Base-by-base conservation (phyloP, 2,888 invertebrate genomes). In the Frankliniella fusca region DNA sequence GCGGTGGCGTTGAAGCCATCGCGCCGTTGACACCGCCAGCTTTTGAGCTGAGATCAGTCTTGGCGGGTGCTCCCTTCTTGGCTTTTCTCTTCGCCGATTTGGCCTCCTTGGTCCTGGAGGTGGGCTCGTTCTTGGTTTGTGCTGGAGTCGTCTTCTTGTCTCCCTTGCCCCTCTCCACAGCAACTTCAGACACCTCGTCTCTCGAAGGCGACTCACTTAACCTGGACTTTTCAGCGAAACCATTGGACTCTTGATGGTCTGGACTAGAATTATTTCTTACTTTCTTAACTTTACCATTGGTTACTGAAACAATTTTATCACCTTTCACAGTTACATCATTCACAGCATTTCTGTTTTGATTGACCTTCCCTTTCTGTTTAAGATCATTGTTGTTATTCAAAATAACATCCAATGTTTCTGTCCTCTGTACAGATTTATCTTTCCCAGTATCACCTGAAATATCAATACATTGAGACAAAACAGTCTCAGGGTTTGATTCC, bases 31-130 rank as follows among this genome's bases (percentile, higher is more conserved):
- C 9, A 27, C 23, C 70, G 27, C 23, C 70, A 23, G 27, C 70
- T 9, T 76, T 76, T 76, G 70, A 76, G 70, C 70, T 76, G 23
- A 76, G 23, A 76, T 76, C 70, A 76, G 70, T 76, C 70, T 76
- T 76, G 70, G 23, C 27, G 10, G 70, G 12, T 76, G 23, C 23
- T 76, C 70, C 23, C 27, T 76, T 76, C 70, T 76, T 76, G 12
- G 70, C 10, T 18, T 61, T 76, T 12, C 27, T 76, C 23, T 76
- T n/a, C 23, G 70, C 70, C 27, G 70, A 76, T 18, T 23, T 23
- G 8, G 23, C 70, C 70, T 27, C n/a, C 7, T 76, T 76, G 70
- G 23, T 27, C 70, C 27, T 76, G 23, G 27, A 11, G 70, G 2
- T 8, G 27, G 70, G 70, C 27, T 23, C 70, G 70, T 11, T 27